A percentile compares a stretch with the other conserved stretches of the same genome.
Conservation (phyloP, 2,888 invertebrate species). For the Pasiphila rectangulata region DNA sequence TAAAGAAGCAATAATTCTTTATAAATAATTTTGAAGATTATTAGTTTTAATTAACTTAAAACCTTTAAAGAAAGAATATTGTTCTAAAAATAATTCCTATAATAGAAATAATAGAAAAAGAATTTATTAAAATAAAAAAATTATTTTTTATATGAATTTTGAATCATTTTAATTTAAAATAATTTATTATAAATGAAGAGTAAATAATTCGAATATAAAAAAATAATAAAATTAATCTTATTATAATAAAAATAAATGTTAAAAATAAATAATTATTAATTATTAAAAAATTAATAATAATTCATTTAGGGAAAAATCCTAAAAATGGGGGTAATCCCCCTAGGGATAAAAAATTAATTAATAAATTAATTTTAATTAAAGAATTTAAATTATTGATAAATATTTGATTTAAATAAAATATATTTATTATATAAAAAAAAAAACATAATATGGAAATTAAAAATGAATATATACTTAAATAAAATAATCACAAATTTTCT, state of each 20-base stretch:
- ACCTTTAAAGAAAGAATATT: no score
- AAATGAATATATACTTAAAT: no score
- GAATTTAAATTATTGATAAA: conserved; percentile 62
- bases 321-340: no score
- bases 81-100: no score
- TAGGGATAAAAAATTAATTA: no score
- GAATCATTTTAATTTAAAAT: conserved; percentile 71
- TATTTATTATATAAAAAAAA: conserved; percentile 70
- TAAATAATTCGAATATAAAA: conserved; percentile 79
- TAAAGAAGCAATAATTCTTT: no score
- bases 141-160: conserved; percentile 61
- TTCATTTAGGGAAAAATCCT: no score
- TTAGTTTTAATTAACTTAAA: no score
- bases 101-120: conserved; percentile 48
- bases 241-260: conserved; percentile 70
- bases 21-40: no score
- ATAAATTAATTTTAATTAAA: no score
- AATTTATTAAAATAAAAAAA: conserved; percentile 46
- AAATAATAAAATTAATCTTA: conserved; percentile 78
- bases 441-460: conserved; percentile 67
- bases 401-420: conserved; percentile 77
- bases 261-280: no score
- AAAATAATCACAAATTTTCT: conserved; percentile 68
- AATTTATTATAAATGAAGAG: conserved; percentile 70
- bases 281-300: no score